Conservation (phyloP, 2,113 vertebrate genomes). For the Anolis sagrei region DNA sequence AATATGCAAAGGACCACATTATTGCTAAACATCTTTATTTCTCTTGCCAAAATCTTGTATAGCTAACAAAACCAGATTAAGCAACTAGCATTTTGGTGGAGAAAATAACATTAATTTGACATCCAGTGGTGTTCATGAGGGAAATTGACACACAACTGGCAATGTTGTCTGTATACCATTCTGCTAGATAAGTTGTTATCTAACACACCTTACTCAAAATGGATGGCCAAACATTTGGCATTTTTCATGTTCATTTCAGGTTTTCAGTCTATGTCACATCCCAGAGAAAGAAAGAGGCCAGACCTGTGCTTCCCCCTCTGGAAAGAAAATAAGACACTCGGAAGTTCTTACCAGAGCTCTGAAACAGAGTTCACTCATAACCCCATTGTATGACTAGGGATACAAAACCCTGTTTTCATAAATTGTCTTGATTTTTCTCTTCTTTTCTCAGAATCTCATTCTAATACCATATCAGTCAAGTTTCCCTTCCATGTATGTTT, state of each 20-base stretch:
- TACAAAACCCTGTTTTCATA: too few species aligned
- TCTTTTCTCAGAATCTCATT: too few species aligned
- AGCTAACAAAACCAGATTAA: neutral
- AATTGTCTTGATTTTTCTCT: too few species aligned
- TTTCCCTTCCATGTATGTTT: too few species aligned
- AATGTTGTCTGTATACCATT: fast-evolving
- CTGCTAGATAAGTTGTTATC: fast-evolving
- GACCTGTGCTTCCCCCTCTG: too few species aligned
- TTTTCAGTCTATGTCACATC: neutral
- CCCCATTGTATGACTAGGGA: too few species aligned
- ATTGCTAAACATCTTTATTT: neutral
- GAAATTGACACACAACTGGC: neutral
- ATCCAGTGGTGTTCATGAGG: fast-evolving
- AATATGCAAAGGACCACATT: neutral
- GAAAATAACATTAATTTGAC: neutral
- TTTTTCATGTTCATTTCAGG: neutral
- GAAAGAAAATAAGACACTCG: too few species aligned
- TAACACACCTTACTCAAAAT: neutral
- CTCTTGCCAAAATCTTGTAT: neutral
- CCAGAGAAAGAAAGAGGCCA: neutral
- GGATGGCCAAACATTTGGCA: fast-evolving
- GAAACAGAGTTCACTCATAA: too few species aligned
- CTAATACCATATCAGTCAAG: too few species aligned
- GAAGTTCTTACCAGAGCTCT: neutral
- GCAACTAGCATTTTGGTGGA: neutral